Evolutionary conservation across 2,888 invertebrate genomes (phyloP).

Genomic region (Calameuta pallipes): DNA sequence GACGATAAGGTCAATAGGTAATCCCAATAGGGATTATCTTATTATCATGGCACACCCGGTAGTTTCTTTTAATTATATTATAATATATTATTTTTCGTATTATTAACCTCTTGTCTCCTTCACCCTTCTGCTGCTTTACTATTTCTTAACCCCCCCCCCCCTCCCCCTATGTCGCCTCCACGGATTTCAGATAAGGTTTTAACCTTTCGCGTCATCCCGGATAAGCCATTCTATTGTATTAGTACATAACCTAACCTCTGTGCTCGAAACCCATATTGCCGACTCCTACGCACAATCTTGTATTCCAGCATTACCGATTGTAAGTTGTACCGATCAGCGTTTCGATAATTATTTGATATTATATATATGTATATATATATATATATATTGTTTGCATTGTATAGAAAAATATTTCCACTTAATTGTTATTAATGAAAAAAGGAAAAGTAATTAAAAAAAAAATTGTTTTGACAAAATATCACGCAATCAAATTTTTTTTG

Average conservation of each 20-base stretch:
- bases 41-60: conserved; percentile 37
- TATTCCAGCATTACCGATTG: neutral
- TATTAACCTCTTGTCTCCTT: conserved; percentile 11
- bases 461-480: neutral
- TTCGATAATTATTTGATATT: neutral
- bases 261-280: neutral
- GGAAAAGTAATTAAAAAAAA: too few species aligned
- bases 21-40: conserved; percentile 35
- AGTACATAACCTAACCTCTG: neutral
- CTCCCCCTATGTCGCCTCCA: neutral
- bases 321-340: neutral
- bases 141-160: neutral
- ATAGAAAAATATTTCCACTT: too few species aligned
- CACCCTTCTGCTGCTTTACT: neutral
- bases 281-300: neutral
- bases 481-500: too few species aligned
- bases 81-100: neutral
- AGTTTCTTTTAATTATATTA: conserved; percentile 7
- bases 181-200: neutral
- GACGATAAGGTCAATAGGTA: conserved; percentile 33
- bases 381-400: too few species aligned
- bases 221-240: conserved; percentile 4
- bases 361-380: neutral
- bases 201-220: neutral
- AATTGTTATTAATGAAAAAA: too few species aligned